A percentile compares a stretch with the other conserved stretches of the same genome.
Conservation (phyloP, 2,797 vertebrate genomes). For the Enteromius anoplus region DNA sequence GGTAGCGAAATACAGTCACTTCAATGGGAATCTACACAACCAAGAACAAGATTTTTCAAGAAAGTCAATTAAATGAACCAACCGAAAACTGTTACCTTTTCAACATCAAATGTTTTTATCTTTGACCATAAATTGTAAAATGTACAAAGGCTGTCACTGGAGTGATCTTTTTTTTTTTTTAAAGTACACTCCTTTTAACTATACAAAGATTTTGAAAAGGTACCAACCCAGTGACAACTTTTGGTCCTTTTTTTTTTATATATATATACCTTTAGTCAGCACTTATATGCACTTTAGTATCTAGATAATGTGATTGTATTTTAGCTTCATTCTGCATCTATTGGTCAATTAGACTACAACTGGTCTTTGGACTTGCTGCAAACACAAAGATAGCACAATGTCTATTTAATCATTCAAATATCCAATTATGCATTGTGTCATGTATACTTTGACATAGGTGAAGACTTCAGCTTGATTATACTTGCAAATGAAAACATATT, state of each 20-base stretch:
- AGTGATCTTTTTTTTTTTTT: not conserved
- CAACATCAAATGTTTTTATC: not conserved
- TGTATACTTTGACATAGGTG: not conserved
- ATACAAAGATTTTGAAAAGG: not conserved
- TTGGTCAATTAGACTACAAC: not conserved
- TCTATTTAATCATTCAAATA: conserved; percentile 8
- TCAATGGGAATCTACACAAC: not conserved
- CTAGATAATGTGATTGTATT: not conserved
- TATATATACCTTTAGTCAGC: not conserved
- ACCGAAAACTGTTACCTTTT: not conserved
- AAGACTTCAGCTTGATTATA: not conserved
- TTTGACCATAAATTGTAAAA: not conserved
- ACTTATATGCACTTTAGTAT: not conserved
- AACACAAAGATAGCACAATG: not conserved
- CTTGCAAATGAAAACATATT: not conserved
- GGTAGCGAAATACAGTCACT: not conserved
- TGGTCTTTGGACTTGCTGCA: not conserved
- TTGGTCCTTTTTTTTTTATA: not conserved
- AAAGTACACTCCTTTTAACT: not conserved
- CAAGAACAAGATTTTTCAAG: not conserved
- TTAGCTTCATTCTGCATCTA: not conserved
- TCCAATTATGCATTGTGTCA: not conserved
- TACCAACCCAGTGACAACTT: not conserved
- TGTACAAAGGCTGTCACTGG: not conserved
- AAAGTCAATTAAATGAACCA: not conserved